Evolutionary conservation across 2,113 vertebrate species (phyloP), one percentile per base, ranked within the genome.

Genomic region (Poecile atricapillus): DNA sequence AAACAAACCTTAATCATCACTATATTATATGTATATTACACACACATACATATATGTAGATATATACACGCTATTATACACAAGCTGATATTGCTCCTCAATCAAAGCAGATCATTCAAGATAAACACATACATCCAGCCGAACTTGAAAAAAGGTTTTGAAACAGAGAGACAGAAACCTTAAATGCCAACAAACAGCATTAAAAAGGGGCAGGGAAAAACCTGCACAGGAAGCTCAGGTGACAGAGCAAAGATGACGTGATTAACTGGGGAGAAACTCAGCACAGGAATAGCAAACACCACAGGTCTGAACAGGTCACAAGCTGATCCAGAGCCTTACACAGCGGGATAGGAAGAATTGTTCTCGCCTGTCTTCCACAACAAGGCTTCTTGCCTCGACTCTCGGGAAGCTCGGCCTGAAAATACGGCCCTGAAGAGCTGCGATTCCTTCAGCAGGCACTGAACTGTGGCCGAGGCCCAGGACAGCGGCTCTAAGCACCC

Each of bases 31-130:
- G 19, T 8, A 20, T 12, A 28, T 19, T 15, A 39, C 39, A 39
- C 39, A 39, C 43, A 43, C 9, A 31, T 9, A 53, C 3, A 24
- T 15, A 28, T 12, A 31, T 7, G 24, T 11, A 41, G 13, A 55
- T 1, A 22, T 0, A 33, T 0, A 37, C 1, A 37, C 1, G 7
- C 1, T 19, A 15, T 12, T 50, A 46, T 1, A 65, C 3, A 71
- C 7, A 64, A n/a, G 3, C 16, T 27, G 14, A 24, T 71, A 22
- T 0, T 89, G 22, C 52, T 64, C 18, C 41, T 68, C 8, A 24
- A 7, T 35, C 69, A 76, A 55, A 65, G 28, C 13, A 18, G 9
- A 43, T 22, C 27, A 39, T 13, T 16, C 16, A 53, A 33, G 11
- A 59, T 2, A 33, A 70, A 65, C 7, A 53, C 8, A 49, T 0